phyloP scores from a whole-genome alignment of 2,113 vertebrate species.

The Pionites leucogaster region DNA sequence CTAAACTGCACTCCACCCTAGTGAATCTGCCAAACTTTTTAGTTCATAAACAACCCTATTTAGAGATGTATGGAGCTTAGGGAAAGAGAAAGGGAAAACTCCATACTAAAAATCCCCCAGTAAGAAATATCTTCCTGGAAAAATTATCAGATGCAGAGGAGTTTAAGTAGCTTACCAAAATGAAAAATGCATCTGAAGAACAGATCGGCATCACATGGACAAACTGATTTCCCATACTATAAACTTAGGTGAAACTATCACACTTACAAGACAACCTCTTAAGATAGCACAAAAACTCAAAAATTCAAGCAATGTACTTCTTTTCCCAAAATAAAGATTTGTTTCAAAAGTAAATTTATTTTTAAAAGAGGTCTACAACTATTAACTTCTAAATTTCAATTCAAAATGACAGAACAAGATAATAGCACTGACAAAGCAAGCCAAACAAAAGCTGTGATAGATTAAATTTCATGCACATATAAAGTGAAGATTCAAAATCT shows the following conservation, averaged over 20 bases:
- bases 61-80: neutral
- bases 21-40: neutral
- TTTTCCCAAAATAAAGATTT: neutral
- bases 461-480: neutral
- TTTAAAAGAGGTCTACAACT: neutral
- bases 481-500: neutral
- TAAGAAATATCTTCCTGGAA: neutral
- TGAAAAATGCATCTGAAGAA: neutral
- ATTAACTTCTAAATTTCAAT: neutral
- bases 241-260: neutral
- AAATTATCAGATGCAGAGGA: neutral
- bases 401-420: neutral
- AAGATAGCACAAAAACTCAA: neutral
- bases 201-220: neutral
- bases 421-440: neutral
- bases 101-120: neutral
- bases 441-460: neutral
- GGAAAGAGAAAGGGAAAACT: neutral
- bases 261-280: neutral
- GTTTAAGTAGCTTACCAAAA: neutral
- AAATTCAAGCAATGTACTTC: neutral
- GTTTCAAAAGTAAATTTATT: neutral
- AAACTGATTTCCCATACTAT: neutral
- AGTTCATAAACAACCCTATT: neutral
- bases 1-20: constrained; percentile 9